A percentile compares a stretch with the other conserved stretches of the same genome.
phyloP scores from a whole-genome alignment of 2,888 invertebrate genomes.

The Tetranychus truncatus region DNA sequence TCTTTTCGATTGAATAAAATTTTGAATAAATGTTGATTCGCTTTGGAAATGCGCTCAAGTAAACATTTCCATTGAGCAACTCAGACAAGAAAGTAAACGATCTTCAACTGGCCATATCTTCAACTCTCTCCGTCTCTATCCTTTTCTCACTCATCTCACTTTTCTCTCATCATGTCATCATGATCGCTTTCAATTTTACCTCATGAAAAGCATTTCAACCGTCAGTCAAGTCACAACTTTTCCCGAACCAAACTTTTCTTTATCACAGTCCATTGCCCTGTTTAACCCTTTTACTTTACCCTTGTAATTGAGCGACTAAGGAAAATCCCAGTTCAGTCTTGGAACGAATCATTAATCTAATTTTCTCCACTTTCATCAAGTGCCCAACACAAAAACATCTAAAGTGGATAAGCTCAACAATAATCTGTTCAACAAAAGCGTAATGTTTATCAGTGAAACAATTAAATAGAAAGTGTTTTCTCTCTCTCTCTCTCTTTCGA shows the following conservation, averaged over 20 bases:
- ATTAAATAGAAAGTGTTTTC: not conserved
- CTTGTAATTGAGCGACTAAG: no score
- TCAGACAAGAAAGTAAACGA: not conserved
- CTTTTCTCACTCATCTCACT: not conserved
- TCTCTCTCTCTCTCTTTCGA: not conserved
- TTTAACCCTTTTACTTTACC: no score
- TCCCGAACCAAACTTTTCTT: not conserved
- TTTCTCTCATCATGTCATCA: not conserved
- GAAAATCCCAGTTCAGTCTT: no score
- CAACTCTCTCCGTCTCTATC: conserved; percentile 2
- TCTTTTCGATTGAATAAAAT: no score
- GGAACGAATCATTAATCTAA: conserved; percentile 2
- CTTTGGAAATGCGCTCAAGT: no score
- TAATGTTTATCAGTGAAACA: not conserved
- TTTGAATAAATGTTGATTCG: no score
- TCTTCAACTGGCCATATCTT: not conserved
- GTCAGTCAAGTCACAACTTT: not conserved
- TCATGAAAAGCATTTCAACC: not conserved
- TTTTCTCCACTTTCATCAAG: not conserved
- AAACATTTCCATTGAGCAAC: not conserved
- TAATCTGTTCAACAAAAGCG: no score
- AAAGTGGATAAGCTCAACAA: no score
- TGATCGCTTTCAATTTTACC: not conserved
- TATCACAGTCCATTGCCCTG: no score
- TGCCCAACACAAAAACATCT: no score